Base-by-base conservation (phyloP, 2,888 invertebrate species). In the Drosophila recens region DNA sequence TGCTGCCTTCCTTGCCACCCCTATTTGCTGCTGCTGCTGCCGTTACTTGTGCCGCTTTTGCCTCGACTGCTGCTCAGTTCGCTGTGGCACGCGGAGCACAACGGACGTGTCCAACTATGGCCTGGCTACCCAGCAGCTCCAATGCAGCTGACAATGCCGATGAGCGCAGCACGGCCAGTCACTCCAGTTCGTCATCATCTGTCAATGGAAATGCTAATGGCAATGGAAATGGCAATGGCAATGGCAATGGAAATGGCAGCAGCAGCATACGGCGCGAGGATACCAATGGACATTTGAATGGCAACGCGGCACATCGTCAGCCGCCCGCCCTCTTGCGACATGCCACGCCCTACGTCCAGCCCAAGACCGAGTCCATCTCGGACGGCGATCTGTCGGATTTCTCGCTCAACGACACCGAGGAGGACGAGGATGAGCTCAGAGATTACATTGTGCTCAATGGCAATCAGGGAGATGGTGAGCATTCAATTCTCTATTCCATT, bases 401-500 rank as follows among this genome's bases (percentile, higher is more conserved):
- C 80, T 97, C 96, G 36, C 93, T 96, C 0, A 95, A 95, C 17
- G 97, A 97, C 82, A 96, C 96, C 54, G 96, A 97, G 77, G 96
- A 97, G 57, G 96, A 96, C n/a, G 93, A 91, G 53, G 92, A 92
- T 38, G 92, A 94, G 48, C 89, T 90, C 67, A 86, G 93, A 83
- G 83, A 82, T 52, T 83, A 78, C 30, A 74, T 85, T 33, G 82
- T 80, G 9, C 67, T 80, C 10, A 82, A 77, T 51, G 90, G 89
- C 51, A 85, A 75, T 45, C 85, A 84, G 36, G 75, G 65, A 15
- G 91, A 91, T 66, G 88, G 91, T 91, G 64, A 84, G 74, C 58
- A 49, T 2, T 4, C 17, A 11, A 34, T 34, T 34, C 10, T 34
- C 10, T 30, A 4, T 27, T 34, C 34, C 9, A 4, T 27, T 27